phyloP scores from a whole-genome alignment of 1,140 invertebrate species.

The Zaprionus taronus region DNA sequence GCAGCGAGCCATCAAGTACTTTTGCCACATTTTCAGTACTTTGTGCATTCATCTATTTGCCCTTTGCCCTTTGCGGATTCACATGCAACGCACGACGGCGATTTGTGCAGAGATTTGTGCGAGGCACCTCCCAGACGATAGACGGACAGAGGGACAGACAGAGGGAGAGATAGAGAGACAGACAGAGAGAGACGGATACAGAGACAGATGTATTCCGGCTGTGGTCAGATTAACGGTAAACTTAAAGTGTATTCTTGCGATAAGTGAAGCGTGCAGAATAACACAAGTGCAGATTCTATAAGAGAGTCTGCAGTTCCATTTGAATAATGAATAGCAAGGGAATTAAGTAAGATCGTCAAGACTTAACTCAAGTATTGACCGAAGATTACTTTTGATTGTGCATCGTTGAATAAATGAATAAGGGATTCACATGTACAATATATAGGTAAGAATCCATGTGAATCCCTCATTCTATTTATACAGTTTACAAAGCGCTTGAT shows the following conservation, averaged over 20 bases:
- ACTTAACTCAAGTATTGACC: too few species aligned
- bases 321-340: too few species aligned
- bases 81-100: conserved; percentile 24
- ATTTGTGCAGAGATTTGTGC: conserved; percentile 16
- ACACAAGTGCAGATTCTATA: not conserved
- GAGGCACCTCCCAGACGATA: not conserved
- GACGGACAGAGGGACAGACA: not conserved
- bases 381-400: too few species aligned
- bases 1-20: conserved; percentile 23
- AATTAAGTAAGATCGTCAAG: too few species aligned
- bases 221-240: not conserved
- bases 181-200: not conserved
- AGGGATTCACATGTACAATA: too few species aligned
- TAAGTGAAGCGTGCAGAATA: not conserved
- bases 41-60: conserved; percentile 35
- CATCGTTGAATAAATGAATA: too few species aligned
- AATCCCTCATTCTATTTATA: too few species aligned
- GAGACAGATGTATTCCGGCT: not conserved
- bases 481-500: too few species aligned
- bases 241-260: not conserved
- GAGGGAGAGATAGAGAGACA: not conserved
- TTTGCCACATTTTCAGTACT: conserved; percentile 37
- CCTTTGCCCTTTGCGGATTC: conserved; percentile 34
- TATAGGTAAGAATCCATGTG: too few species aligned
- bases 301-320: not conserved